Evolutionary conservation across 92 coral and sea anemone genomes (phyloP), one percentile per base, ranked within the genome.

Genomic region (Virgularia gustaviana): DNA sequence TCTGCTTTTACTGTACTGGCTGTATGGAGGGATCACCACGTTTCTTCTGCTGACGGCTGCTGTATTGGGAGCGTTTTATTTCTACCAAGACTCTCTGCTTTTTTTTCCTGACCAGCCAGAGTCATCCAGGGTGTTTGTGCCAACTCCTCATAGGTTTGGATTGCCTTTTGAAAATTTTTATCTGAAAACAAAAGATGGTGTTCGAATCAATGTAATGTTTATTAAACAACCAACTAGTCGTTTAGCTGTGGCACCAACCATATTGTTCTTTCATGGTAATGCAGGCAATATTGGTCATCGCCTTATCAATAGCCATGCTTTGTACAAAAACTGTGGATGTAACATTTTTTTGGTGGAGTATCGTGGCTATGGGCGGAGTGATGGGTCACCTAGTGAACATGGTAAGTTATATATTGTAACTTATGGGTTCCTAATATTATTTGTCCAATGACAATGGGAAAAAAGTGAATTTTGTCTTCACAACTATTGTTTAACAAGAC

Each of bases 41-140:
- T 92, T 92, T 54, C 89, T 92, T 18, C 83, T 92, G 35, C 81
- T 92, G 24, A 82, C 85, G 0, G 98, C 98, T 16, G 98, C 98
- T 6, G 96, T 92, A 16, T 36, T 92, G 13, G 98, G 98, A 1
- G 98, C 86, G 10, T 60, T 89, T 25, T 92, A 89, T 73, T 91
- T 89, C 65, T 92, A 92, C 77, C 98, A 92, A 63, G 98, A 92
- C 75, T 80, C 98, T 4, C 65, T 92, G 31, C 63, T 92, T 0
- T 92, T 89, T 79, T 92, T 89, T 74, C 98, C 98, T 2, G 98
- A 92, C 60, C 98, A 92, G 23, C 98, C 98, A 28, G 86, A 83
- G 7, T 86, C 98, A 2, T 89, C 98, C 0, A 61, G 98, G 65
- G 88, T 92, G 9, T 92, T 84, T 73, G 98, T 92, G 2, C 98